A percentile compares a stretch with the other conserved stretches of the same genome.
These are phyloP conservation scores for Isoperla grammatica DNA, from an alignment of 2,888 invertebrate genomes.

Conservation along the genomic window DNA sequence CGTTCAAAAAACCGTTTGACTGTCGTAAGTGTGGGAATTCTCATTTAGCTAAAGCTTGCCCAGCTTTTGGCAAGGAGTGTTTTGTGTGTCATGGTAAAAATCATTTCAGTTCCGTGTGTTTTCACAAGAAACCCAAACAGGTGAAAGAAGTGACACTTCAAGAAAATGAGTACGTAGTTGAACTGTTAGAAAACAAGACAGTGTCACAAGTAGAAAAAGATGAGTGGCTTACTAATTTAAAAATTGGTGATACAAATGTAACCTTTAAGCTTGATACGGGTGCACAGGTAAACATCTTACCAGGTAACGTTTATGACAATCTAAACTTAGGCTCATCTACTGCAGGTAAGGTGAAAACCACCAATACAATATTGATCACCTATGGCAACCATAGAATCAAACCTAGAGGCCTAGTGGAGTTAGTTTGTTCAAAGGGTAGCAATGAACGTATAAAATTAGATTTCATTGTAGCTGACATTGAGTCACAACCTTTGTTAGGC, in stretches of 20 bases:
- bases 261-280: constrained; percentile 4
- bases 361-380: constrained; percentile 1
- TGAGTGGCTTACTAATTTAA: background rate
- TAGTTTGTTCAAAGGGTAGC: background rate
- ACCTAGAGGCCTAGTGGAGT: constrained; percentile 1
- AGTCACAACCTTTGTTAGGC: background rate
- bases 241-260: background rate
- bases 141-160: too few species aligned
- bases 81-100: background rate
- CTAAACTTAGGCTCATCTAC: background rate
- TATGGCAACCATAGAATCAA: constrained; percentile 3
- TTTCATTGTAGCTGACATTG: background rate
- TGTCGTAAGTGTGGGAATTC: background rate
- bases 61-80: background rate
- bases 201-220: background rate
- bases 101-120: background rate
- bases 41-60: background rate
- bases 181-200: background rate
- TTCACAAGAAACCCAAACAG: background rate
- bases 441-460: too few species aligned
- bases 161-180: background rate
- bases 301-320: background rate
- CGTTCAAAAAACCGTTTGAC: too few species aligned
- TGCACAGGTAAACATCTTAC: constrained; percentile 1
- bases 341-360: background rate